Base-by-base conservation (phyloP, 2,113 vertebrate species). In the Chlorodrepanis virens region DNA sequence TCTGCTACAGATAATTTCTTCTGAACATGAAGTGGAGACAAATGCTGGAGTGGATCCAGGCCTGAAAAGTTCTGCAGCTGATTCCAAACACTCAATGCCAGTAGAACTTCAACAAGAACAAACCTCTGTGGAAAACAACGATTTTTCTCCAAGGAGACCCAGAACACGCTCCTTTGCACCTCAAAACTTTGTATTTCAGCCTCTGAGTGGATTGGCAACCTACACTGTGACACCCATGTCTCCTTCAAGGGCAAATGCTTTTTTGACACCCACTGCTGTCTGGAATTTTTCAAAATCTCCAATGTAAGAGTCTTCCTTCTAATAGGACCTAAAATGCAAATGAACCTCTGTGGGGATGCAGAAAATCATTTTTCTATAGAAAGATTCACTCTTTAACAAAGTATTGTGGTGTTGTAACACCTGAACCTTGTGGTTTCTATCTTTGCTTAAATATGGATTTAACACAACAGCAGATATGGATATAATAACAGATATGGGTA, bases 81-180 rank as follows among this genome's bases (percentile, higher is more conserved):
- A 93, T 90, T 54, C 64, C 57, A 76, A 97, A 20, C 89, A 14
- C 57, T 84, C 42, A 15, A 0, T 22, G 27, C 60, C 87, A 60
- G 52, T 11, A 75, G 81, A 79, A 81, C 37, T 71, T 37, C 47
- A 87, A 40, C 79, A 83, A 57, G 71, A 93, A 5, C 53, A 90
- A 56, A 60, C 42, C 15, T 67, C 89, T 42, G 47, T 22, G 24
- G 96, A 97, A 93, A 71, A 39, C 33, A 87, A 90, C 5, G 37
- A 1, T 29, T 59, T 75, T 60, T 33, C 71, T 53, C 71, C 92
- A 53, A 64, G 27, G 37, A 98, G 92, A 68, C 93, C 88, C 40
- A 97, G 96, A 86, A 95, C 65, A 9, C 65, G 75, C 1, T 99
- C 99, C 21, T 99, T 99, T 84, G 99, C 99, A 11, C 99, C 99